Percentiles rank a stretch among this genome's conserved stretches.
Conservation (phyloP, 2,888 invertebrate species). For the Phlogophora meticulosa region DNA sequence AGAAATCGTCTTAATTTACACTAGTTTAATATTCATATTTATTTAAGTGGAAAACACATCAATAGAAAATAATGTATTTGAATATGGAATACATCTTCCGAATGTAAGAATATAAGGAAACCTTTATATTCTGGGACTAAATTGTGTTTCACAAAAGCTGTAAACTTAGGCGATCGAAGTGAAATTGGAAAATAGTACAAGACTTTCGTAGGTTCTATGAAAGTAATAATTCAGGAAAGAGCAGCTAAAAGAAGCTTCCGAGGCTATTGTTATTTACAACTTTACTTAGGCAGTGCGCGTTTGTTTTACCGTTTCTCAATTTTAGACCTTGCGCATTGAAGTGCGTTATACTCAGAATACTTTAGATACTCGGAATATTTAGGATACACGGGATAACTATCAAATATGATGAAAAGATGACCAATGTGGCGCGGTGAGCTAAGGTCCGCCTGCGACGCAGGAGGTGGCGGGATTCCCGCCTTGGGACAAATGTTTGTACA, state of each 20-base stretch:
- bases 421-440: too few species aligned
- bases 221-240: slow-evolving; percentile 22
- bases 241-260: not conserved
- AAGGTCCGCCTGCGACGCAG: too few species aligned
- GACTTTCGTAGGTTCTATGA: slow-evolving; percentile 7
- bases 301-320: not conserved
- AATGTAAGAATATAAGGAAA: not conserved
- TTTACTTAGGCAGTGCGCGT: not conserved
- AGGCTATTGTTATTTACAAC: slow-evolving; percentile 4
- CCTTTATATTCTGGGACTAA: not conserved
- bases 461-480: too few species aligned
- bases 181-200: not conserved
- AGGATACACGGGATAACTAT: too few species aligned
- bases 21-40: too few species aligned
- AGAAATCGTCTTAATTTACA: too few species aligned
- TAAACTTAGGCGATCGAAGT: not conserved
- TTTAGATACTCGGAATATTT: too few species aligned
- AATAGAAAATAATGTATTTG: too few species aligned
- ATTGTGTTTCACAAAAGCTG: not conserved
- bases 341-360: too few species aligned
- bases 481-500: too few species aligned
- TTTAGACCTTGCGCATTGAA: not conserved
- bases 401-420: too few species aligned
- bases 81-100: not conserved
- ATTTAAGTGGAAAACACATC: too few species aligned